Conservation (phyloP, 1,140 invertebrate genomes). For the Cydia fagiglandana region DNA sequence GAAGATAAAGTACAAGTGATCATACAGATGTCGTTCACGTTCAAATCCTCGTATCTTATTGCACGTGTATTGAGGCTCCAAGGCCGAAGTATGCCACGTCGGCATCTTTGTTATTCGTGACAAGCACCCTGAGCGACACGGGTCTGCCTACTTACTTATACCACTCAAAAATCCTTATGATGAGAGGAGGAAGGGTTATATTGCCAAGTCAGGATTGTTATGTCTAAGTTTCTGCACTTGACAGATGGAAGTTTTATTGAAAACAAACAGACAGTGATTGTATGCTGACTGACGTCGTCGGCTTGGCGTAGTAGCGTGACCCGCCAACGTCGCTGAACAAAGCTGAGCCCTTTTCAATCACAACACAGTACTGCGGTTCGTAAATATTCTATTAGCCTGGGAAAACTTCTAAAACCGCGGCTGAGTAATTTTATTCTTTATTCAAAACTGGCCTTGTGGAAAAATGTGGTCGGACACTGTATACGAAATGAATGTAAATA, state of each 20-base stretch:
- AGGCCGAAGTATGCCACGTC: constrained; percentile 1
- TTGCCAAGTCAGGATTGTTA: neutral
- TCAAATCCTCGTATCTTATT: neutral
- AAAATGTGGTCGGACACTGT: neutral
- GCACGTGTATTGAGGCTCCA: constrained; percentile 1
- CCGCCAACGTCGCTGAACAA: constrained; percentile 2
- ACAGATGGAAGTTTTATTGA: constrained; percentile 30
- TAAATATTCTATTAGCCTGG: constrained; percentile 21
- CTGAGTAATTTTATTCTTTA: neutral
- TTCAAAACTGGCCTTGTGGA: neutral
- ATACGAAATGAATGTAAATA: neutral
- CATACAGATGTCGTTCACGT: neutral
- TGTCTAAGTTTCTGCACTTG: neutral
- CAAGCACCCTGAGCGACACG: constrained; percentile 25
- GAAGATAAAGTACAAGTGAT: neutral
- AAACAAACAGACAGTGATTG: constrained; percentile 30
- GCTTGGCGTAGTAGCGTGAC: neutral
- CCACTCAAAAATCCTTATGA: neutral
- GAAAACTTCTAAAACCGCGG: neutral
- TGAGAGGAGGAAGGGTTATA: neutral
- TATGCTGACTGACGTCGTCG: neutral
- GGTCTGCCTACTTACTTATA: neutral
- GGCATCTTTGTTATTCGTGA: constrained; percentile 10
- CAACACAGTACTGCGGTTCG: neutral
- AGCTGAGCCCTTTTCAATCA: constrained; percentile 26